Evolutionary conservation across 1,140 invertebrate genomes (phyloP).

Genomic region (Cecropterus lyciades): DNA sequence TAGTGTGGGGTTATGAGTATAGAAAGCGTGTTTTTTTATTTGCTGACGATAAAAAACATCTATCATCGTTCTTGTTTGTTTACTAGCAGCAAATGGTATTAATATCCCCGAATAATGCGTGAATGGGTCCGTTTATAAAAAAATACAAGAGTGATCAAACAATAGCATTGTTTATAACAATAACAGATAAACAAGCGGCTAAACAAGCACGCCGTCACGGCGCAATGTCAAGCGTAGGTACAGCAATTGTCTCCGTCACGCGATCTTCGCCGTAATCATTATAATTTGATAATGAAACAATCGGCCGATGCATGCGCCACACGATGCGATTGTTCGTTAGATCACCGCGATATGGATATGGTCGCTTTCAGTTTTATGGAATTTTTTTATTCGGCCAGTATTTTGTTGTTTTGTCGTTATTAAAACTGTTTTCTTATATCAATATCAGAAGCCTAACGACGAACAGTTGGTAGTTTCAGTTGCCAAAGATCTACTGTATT

Average conservation of each 20-base stretch:
- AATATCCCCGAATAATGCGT: not conserved
- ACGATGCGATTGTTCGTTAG: not conserved
- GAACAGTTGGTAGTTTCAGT: too few relatives aligned
- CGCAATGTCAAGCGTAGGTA: conserved; percentile 4
- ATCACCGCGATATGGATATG: not conserved
- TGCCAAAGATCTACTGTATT: too few relatives aligned
- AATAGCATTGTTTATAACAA: conserved; percentile 2
- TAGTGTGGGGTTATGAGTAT: too few relatives aligned
- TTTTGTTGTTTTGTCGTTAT: too few relatives aligned
- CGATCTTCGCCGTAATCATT: conserved; percentile 4
- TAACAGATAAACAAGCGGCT: conserved; percentile 2
- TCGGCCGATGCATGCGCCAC: not conserved
- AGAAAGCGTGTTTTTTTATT: too few relatives aligned
- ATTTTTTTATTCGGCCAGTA: too few relatives aligned
- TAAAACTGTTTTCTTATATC: too few relatives aligned
- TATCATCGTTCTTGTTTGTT: too few relatives aligned
- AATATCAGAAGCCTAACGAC: too few relatives aligned
- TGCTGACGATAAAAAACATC: too few relatives aligned
- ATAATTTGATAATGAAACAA: conserved; percentile 35
- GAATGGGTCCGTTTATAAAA: not conserved
- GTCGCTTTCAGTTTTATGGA: too few relatives aligned
- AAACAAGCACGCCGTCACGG: not conserved
- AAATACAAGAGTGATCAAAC: not conserved
- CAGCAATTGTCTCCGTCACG: conserved; percentile 12
- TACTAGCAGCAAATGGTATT: too few relatives aligned